A percentile compares a stretch with the other conserved stretches of the same genome.
phyloP scores from a whole-genome alignment of 2,797 vertebrate species.

The Spatula versicolor region DNA sequence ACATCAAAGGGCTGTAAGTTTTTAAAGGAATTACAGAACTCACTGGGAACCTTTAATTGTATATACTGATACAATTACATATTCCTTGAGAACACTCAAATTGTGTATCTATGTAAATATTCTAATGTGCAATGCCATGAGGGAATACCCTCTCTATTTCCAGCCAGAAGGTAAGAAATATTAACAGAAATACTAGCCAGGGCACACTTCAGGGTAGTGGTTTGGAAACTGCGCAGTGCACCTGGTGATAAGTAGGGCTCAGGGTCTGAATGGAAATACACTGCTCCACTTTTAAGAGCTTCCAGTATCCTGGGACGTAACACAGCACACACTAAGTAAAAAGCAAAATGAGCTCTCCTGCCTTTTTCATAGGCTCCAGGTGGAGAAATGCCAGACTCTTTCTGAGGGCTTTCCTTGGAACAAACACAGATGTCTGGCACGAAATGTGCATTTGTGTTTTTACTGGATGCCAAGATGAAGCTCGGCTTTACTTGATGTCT shows the following conservation, averaged over 20 bases:
- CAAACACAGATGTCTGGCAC: conserved; percentile 37
- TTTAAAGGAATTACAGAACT: not conserved
- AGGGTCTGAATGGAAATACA: not conserved
- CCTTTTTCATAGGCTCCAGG: conserved; percentile 40
- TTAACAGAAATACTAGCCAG: not conserved
- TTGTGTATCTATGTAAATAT: not conserved
- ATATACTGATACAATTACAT: not conserved
- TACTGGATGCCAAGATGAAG: conserved; percentile 19
- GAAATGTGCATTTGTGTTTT: not conserved
- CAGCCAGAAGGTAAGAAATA: not conserved
- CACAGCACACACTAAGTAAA: not conserved
- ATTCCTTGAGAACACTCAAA: not conserved
- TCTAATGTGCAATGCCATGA: not conserved
- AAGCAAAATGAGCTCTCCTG: conserved; percentile 8
- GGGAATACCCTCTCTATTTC: not conserved
- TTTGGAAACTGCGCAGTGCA: not conserved
- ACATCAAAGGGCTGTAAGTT: not conserved
- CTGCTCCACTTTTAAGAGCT: not conserved
- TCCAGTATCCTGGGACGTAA: not conserved
- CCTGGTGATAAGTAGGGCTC: not conserved
- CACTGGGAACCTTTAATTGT: not conserved
- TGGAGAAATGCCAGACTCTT: conserved; percentile 33
- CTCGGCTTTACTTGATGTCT: conserved; percentile 1
- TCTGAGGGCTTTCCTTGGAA: conserved; percentile 38
- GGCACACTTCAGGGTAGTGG: not conserved